phyloP scores from a whole-genome alignment of 1,140 invertebrate genomes.

The Drosophila sp. region DNA sequence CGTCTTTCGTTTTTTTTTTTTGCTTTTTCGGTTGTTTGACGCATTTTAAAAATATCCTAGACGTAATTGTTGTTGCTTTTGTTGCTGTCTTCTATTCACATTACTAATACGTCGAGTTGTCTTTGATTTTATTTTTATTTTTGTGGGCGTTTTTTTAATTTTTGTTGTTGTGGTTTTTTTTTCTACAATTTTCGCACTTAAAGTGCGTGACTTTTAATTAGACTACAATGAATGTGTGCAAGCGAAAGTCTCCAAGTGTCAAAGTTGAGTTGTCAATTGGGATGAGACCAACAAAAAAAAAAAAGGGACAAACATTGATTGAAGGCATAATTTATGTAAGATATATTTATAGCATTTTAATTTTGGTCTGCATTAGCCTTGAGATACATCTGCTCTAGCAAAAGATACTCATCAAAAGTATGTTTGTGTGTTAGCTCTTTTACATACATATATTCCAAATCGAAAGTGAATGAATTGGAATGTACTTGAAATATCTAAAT shows the following conservation, averaged over 20 bases:
- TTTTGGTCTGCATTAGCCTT: not conserved
- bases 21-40: slow-evolving; percentile 56
- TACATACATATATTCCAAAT: not conserved
- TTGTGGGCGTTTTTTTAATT: slow-evolving; percentile 18
- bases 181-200: slow-evolving; percentile 60
- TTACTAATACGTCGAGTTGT: slow-evolving; percentile 76
- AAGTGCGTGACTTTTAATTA: slow-evolving; percentile 80
- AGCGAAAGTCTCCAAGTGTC: not conserved
- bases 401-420: not conserved
- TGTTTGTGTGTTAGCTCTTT: not conserved
- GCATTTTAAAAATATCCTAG: slow-evolving; percentile 77
- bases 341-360: not conserved
- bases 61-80: slow-evolving; percentile 62
- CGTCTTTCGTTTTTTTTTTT: slow-evolving; percentile 25
- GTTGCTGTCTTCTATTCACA: slow-evolving; percentile 50
- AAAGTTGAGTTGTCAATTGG: not conserved
- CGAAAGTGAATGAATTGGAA: not conserved
- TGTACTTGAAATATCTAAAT: not conserved
- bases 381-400: not conserved
- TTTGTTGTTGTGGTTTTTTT: slow-evolving; percentile 26
- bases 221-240: slow-evolving; percentile 74
- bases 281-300: too few relatives aligned
- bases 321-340: not conserved
- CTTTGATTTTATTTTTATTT: slow-evolving; percentile 52
- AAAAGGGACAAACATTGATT: not conserved